Conservation (phyloP, 2,113 vertebrate genomes). For the Ursus arctos region DNA sequence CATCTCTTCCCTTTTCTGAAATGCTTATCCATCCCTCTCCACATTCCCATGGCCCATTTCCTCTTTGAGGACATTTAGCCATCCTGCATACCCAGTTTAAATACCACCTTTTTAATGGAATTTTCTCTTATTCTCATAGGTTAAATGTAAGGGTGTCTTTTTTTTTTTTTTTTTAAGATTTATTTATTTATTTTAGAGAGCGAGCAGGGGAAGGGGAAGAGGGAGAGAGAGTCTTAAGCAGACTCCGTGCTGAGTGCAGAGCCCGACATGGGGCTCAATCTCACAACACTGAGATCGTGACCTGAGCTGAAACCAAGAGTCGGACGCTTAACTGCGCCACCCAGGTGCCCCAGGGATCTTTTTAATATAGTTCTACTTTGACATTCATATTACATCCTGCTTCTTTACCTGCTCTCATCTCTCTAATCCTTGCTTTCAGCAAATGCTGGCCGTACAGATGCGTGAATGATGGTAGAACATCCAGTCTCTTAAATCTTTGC, state of each 20-base stretch:
- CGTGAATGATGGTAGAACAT: not conserved
- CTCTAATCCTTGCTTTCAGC: not conserved
- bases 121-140: slow-evolving; percentile 2
- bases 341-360: not conserved
- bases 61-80: not conserved
- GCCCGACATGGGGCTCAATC: not conserved
- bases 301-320: not conserved
- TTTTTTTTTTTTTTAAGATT: not conserved
- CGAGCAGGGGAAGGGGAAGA: not conserved
- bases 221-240: not conserved
- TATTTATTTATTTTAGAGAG: not conserved
- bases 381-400: not conserved
- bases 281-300: not conserved
- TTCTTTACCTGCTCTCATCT: not conserved
- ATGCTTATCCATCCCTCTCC: not conserved
- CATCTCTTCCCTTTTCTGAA: not conserved
- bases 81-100: not conserved
- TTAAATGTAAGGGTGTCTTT: not conserved
- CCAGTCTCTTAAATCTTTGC: not conserved
- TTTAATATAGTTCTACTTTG: not conserved
- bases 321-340: not conserved
- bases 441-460: not conserved
- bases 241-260: not conserved
- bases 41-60: not conserved
- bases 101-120: not conserved